These are phyloP conservation scores for Pangasianodon gigas DNA, from an alignment of 2,113 vertebrate genomes.

Conservation along the genomic window DNA sequence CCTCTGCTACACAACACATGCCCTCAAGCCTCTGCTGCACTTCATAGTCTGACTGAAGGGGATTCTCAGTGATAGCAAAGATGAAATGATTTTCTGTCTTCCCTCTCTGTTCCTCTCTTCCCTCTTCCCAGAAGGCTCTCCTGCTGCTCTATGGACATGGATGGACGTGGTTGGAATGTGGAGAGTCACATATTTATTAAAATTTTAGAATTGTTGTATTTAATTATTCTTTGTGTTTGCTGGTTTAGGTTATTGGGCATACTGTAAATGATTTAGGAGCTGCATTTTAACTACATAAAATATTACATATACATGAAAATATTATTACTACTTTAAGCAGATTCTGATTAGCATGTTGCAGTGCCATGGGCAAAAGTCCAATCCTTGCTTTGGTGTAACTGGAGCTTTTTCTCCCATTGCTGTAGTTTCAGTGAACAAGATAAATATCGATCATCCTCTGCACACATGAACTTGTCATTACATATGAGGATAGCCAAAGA, in stretches of 20 bases:
- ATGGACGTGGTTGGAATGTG: constrained; percentile 33
- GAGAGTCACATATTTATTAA: neutral
- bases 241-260: no score
- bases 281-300: neutral
- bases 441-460: neutral
- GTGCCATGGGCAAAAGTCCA: neutral
- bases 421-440: neutral
- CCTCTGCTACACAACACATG: constrained; percentile 4
- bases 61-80: constrained; percentile 29
- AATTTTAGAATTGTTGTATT: no score
- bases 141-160: constrained; percentile 21
- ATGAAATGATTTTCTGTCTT: constrained; percentile 51
- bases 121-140: constrained; percentile 51
- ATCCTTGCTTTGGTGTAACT: neutral
- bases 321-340: constrained; percentile 2
- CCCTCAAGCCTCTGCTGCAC: constrained; percentile 1
- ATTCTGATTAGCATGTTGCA: constrained; percentile 6
- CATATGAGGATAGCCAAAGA: neutral
- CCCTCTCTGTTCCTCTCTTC: constrained; percentile 43
- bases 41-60: constrained; percentile 44
- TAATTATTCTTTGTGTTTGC: neutral
- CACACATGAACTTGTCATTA: neutral
- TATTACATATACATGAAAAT: neutral
- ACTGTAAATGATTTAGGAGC: neutral
- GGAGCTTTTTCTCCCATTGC: neutral